Evolutionary conservation across 92 coral and sea anemone species (phyloP), one percentile per base, ranked within the genome.

Genomic region (Porites evermanni): DNA sequence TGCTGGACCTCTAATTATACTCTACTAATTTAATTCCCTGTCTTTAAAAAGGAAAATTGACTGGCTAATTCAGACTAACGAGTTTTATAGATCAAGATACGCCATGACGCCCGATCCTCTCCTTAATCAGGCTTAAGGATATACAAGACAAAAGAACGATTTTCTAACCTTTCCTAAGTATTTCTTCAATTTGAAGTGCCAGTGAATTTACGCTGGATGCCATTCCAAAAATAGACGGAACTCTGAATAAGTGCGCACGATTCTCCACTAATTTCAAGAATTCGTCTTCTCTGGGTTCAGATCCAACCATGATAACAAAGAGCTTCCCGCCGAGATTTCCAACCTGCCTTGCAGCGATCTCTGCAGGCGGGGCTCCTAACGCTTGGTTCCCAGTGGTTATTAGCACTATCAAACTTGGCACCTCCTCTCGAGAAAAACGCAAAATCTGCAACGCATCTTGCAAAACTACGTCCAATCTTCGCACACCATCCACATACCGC

Each of bases 401-500:
- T 19, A 96, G 74, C 12, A 96, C 83, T 65, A 92, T 91, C 58
- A 94, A 87, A 51, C 90, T 93, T 53, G 95, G 98, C 16, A 88
- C 95, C 9, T 91, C 83, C 12, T 75, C 77, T 77, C 98, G 86
- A 12, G 96, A 75, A 14, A 53, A 74, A 2, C 70, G 18, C 5
- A 94, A 83, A n/a, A 86, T 71, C 32, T 77, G 71, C 6, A 76
- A 79, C 9, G 93, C 94, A 4, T 81, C 59, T 51, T 77, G 77
- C 63, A 96, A 47, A n/a, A 96, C 98, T 64, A 64, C 75, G 85
- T 89, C 95, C 17, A 94, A 78, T 72, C 97, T 73, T 79, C 97
- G 66, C 4, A 20, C 69, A 3, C 97, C 94, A 53, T 92, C 89
- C 3, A 89, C 56, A 21, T 73, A 86, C 6, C 92, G 92, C 26